Evolutionary conservation across 2,113 vertebrate species (phyloP).

Genomic region (Seriola aureovittata): DNA sequence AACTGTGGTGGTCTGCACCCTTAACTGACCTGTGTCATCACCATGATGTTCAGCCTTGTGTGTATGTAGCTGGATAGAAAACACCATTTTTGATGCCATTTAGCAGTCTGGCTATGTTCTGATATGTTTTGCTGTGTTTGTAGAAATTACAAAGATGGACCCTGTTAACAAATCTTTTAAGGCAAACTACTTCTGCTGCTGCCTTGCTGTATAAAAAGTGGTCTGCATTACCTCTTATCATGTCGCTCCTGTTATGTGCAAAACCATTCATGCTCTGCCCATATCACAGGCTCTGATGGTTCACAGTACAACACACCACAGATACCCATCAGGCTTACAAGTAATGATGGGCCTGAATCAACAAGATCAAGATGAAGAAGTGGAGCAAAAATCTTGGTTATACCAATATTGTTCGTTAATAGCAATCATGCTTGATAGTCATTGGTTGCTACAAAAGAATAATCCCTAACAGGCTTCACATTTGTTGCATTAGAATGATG

Average conservation of each 20-base stretch:
- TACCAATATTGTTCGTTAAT: constrained; percentile 18
- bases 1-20: neutral
- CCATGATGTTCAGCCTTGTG: neutral
- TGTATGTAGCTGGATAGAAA: neutral
- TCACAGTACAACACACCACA: neutral
- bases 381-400: neutral
- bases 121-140: too few species aligned
- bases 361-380: constrained; percentile 7
- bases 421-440: constrained; percentile 29
- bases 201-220: neutral
- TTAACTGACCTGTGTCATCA: neutral
- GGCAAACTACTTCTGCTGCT: neutral
- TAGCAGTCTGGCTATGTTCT: too few species aligned
- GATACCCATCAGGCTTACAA: neutral
- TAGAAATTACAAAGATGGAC: too few species aligned
- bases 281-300: neutral
- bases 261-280: neutral
- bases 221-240: neutral
- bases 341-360: neutral
- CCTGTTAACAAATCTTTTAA: neutral
- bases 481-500: constrained; percentile 75
- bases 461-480: constrained; percentile 50
- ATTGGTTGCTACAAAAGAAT: constrained; percentile 50
- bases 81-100: neutral
- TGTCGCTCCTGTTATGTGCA: neutral